Conservation (phyloP, 30 jellyfish, hydroid and myxozoan species). For the Hydractinia symbiolongicarpus region DNA sequence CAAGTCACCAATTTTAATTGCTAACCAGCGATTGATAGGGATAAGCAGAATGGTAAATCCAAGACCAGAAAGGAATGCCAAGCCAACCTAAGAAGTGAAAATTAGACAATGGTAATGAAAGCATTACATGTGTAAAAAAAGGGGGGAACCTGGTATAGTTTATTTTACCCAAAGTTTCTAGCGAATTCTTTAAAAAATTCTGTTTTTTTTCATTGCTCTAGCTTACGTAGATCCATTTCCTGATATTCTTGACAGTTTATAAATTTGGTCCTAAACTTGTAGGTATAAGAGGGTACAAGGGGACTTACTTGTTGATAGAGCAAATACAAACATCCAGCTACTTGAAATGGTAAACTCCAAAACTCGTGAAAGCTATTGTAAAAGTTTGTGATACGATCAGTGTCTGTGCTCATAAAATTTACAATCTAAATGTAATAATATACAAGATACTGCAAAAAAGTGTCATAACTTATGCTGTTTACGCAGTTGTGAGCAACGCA, state of each 20-base stretch:
- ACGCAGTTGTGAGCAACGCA: too few species aligned
- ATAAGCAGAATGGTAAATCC: constrained; percentile 66
- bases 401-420: constrained; percentile 93
- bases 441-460: background rate
- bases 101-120: too few species aligned
- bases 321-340: constrained; percentile 70
- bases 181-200: too few species aligned
- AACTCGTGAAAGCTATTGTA: constrained; percentile 85
- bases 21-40: constrained; percentile 78
- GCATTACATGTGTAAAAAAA: too few species aligned
- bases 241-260: too few species aligned
- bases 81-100: constrained; percentile 61
- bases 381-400: constrained; percentile 63
- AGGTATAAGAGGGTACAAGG: too few species aligned
- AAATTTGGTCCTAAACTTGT: too few species aligned
- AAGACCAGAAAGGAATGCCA: constrained; percentile 79
- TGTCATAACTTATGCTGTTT: too few species aligned
- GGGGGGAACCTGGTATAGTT: background rate
- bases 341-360: constrained; percentile 96
- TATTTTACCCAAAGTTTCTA: background rate
- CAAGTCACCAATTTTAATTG: constrained; percentile 49
- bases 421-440: constrained; percentile 43
- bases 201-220: too few species aligned
- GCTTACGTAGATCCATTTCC: too few species aligned
- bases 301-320: constrained; percentile 71